Percentiles rank a stretch among this genome's conserved stretches.
Evolutionary conservation across 2,888 invertebrate species (phyloP).

Genomic region (Caenorhabditis sinica): DNA sequence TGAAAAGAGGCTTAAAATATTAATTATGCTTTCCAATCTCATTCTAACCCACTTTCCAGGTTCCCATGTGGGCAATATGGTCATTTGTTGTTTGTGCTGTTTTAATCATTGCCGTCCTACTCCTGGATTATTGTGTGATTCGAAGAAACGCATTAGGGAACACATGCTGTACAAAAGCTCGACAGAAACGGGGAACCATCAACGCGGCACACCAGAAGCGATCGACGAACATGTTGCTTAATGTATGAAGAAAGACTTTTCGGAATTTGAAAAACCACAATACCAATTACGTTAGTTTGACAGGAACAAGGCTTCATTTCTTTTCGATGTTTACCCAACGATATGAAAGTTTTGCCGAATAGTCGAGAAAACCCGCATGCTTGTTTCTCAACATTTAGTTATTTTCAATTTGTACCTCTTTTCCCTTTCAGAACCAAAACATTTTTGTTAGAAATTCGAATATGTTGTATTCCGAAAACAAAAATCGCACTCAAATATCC

Average conservation of each 20-base stretch:
- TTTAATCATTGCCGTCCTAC: slow-evolving; percentile 77
- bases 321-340: slow-evolving; percentile 5
- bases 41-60: slow-evolving; percentile 53
- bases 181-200: slow-evolving; percentile 66
- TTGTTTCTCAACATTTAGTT: neutral
- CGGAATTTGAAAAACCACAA: slow-evolving; percentile 10
- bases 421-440: neutral
- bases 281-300: slow-evolving; percentile 32
- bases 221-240: slow-evolving; percentile 81
- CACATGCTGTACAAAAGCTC: slow-evolving; percentile 71
- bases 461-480: neutral
- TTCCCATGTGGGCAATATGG: slow-evolving; percentile 82
- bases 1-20: too few species aligned
- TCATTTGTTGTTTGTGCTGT: slow-evolving; percentile 76
- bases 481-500: neutral
- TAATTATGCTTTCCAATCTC: too few species aligned
- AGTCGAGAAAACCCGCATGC: slow-evolving; percentile 8
- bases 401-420: neutral
- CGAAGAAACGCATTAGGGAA: slow-evolving; percentile 80
- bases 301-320: slow-evolving; percentile 12
- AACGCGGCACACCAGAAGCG: slow-evolving; percentile 78
- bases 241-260: slow-evolving; percentile 70
- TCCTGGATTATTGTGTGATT: slow-evolving; percentile 81
- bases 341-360: neutral
- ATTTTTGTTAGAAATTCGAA: slow-evolving; percentile 8